Percentiles rank a stretch among this genome's conserved stretches.
These are phyloP conservation scores for Gryllus longicercus DNA, from an alignment of 2,888 invertebrate species.

Conservation along the genomic window DNA sequence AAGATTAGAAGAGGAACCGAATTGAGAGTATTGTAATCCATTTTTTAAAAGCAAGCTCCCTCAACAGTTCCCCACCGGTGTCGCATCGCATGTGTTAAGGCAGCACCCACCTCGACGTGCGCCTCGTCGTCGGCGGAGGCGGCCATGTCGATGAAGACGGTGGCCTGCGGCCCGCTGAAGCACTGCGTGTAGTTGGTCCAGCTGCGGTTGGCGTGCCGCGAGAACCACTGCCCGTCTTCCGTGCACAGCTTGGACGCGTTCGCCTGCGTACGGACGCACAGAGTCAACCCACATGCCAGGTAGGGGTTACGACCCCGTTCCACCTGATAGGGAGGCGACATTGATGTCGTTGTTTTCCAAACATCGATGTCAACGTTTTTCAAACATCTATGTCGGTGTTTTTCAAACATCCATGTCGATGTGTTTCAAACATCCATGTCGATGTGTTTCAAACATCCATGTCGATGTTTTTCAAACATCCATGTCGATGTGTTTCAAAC, in stretches of 20 bases:
- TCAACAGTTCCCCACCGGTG: background rate
- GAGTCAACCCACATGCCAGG: background rate
- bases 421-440: too few relatives aligned
- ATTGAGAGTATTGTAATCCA: too few relatives aligned
- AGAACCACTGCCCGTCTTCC: constrained; percentile 52
- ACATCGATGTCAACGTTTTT: too few relatives aligned
- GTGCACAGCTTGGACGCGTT: constrained; percentile 53
- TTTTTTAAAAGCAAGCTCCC: too few relatives aligned
- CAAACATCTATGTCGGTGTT: too few relatives aligned
- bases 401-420: too few relatives aligned
- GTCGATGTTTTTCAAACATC: too few relatives aligned
- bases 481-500: too few relatives aligned
- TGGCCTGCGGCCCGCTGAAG: constrained; percentile 46
- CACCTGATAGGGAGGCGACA: too few relatives aligned
- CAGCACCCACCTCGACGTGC: constrained; percentile 38
- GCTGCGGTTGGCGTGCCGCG: constrained; percentile 43
- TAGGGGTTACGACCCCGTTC: background rate
- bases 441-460: too few relatives aligned
- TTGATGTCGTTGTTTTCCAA: too few relatives aligned
- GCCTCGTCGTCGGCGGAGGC: constrained; percentile 41
- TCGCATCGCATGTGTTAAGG: background rate
- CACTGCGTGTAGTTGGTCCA: constrained; percentile 57
- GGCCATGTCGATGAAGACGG: constrained; percentile 45
- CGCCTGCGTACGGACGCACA: constrained; percentile 40
- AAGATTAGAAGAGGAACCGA: too few relatives aligned